Evolutionary conservation across 2,888 invertebrate genomes (phyloP), one percentile per base, ranked within the genome.

Genomic region (Baronia brevicornis): DNA sequence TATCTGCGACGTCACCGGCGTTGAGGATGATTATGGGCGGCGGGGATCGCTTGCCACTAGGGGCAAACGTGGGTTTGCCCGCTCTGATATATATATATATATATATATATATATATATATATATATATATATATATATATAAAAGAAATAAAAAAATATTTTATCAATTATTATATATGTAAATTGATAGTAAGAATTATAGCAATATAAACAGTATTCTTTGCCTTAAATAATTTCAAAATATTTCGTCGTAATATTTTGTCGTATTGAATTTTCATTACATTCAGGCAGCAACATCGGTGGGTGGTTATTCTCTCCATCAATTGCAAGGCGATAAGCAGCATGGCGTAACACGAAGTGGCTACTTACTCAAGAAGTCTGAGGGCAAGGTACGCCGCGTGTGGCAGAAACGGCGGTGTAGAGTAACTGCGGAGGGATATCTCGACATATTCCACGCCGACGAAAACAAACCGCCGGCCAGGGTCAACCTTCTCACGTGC

Each of bases 291-390:
- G 66, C 74, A 3, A 62, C 84, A 26, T 53, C 78, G 8, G 62
- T 91, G 27, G 90, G 90, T 27, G 94, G 93, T n/a, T 98, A 97
- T 78, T 96, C 94, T 12, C 87, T 97, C 36, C 97, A 97, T 72
- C 97, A 97, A 72, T 84, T 96, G 39, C 96, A 97, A 84, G 97
- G 97, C 12, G 97, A 98, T 78, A 97, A 97, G 67, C 94, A 94
- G 58, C 95, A 96, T 60, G 98, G 98, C 0, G 93, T 94, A 17
- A 94, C 94, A 5, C 88, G 95, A 39, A 91, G 91, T 22, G 98
- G 98, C 0, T 94, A 97, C 80, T 86, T 98, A 53, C 86, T 96
- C 39, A 98, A 98, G 82, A 97, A 98, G 73, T 97, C 97, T 28
- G 98, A 98, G 67, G 97, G 94, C 39, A 93, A 96, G 82, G 94